Conservation (phyloP, 1,140 invertebrate species). For the Papilio helenus region DNA sequence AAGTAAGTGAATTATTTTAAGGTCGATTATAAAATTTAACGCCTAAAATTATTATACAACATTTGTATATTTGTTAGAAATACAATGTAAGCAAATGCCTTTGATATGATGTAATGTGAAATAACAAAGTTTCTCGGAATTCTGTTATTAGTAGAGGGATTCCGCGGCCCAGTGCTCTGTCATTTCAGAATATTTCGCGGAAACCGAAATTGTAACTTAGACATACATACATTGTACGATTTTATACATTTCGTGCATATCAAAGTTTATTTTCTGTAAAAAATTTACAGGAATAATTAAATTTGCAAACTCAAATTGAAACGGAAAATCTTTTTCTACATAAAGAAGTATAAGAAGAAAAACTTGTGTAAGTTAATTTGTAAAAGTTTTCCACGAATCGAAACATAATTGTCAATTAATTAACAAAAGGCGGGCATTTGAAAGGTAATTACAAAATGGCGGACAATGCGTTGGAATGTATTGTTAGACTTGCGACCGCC, state of each 20-base stretch:
- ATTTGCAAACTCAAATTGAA: too few relatives aligned
- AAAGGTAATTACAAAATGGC: slow-evolving; percentile 7
- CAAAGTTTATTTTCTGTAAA: too few relatives aligned
- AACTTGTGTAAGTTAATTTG: background rate
- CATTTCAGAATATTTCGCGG: background rate
- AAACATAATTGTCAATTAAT: slow-evolving; percentile 18
- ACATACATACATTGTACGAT: too few relatives aligned
- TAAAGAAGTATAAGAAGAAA: background rate
- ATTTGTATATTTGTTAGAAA: too few relatives aligned
- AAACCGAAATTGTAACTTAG: too few relatives aligned
- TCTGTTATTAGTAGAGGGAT: background rate
- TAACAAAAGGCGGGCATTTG: background rate
- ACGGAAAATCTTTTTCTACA: too few relatives aligned
- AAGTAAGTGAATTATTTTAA: background rate
- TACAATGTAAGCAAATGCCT: background rate
- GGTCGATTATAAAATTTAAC: background rate
- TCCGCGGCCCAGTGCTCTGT: background rate
- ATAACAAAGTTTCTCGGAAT: background rate
- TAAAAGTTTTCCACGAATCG: background rate
- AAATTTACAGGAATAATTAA: too few relatives aligned
- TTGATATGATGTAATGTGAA: background rate
- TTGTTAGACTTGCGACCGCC: background rate
- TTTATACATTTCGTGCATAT: too few relatives aligned
- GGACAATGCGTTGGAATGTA: slow-evolving; percentile 4
- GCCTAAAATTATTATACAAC: background rate